Conservation (phyloP, 2,888 invertebrate genomes). For the Incurvaria masculella region DNA sequence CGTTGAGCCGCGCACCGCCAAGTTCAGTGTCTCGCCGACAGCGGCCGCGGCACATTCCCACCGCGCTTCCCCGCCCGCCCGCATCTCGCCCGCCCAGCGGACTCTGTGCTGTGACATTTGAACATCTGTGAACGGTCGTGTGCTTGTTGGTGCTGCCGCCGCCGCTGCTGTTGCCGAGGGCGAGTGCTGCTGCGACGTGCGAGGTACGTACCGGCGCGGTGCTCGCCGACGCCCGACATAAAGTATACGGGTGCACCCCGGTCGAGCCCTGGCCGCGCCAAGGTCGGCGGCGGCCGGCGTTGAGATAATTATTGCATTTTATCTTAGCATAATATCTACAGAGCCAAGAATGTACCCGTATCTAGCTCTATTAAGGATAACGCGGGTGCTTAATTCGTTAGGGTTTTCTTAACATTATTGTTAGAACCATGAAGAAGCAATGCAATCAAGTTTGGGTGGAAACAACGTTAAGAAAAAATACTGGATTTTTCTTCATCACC, state of each 20-base stretch:
- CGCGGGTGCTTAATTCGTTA: too few relatives aligned
- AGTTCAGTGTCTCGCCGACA: conserved; percentile 57
- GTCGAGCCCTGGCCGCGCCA: conserved; percentile 1
- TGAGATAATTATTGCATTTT: conserved; percentile 1
- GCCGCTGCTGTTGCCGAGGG: background rate
- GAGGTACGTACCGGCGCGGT: background rate
- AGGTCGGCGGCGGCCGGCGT: background rate
- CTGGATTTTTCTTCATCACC: too few relatives aligned
- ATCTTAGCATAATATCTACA: background rate
- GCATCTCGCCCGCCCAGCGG: conserved; percentile 37
- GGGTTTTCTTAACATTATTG: too few relatives aligned
- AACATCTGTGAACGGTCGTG: background rate
- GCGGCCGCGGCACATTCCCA: conserved; percentile 50
- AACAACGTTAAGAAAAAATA: too few relatives aligned
- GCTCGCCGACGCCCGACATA: background rate
- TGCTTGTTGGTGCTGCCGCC: conserved; percentile 35
- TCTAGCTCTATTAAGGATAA: too few relatives aligned
- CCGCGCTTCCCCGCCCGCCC: conserved; percentile 35
- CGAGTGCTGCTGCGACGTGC: background rate
- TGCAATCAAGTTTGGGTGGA: too few relatives aligned
- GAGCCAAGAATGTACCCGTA: background rate
- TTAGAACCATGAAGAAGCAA: too few relatives aligned
- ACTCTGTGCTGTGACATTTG: conserved; percentile 34
- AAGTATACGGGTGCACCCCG: conserved; percentile 2
- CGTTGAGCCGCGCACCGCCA: conserved; percentile 53